These are phyloP conservation scores for Hydra vulgaris DNA, from an alignment of 30 jellyfish, hydroid and myxozoan genomes.

Conservation along the genomic window DNA sequence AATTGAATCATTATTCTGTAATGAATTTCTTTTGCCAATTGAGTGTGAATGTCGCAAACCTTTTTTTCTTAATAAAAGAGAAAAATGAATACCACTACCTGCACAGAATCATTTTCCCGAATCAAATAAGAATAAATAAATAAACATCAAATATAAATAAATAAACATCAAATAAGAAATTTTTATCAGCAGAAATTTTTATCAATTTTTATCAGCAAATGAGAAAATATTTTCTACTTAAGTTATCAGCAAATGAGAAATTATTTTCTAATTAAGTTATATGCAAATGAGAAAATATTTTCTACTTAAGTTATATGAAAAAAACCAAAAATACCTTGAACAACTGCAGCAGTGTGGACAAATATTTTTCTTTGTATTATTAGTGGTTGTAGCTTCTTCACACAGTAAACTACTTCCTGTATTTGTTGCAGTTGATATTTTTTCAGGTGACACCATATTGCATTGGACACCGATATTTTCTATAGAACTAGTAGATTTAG, in stretches of 20 bases:
- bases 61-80: not conserved
- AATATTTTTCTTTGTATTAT: constrained; percentile 7
- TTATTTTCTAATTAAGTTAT: too few species aligned
- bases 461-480: constrained; percentile 6
- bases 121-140: too few species aligned
- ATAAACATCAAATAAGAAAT: too few species aligned
- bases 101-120: too few species aligned
- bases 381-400: not conserved
- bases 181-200: too few species aligned
- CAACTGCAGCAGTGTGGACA: not conserved
- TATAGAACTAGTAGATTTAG: not conserved
- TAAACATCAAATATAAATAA: too few species aligned
- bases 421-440: constrained; percentile 45
- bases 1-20: not conserved
- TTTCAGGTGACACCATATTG: not conserved
- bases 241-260: too few species aligned
- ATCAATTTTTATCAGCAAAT: too few species aligned
- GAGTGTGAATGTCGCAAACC: not conserved
- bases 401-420: constrained; percentile 65
- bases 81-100: not conserved
- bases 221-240: too few species aligned
- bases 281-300: too few species aligned
- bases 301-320: too few species aligned
- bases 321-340: not conserved
- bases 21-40: not conserved